These are phyloP conservation scores for Orius laevigatus DNA, from an alignment of 1,140 invertebrate genomes.

Conservation along the genomic window DNA sequence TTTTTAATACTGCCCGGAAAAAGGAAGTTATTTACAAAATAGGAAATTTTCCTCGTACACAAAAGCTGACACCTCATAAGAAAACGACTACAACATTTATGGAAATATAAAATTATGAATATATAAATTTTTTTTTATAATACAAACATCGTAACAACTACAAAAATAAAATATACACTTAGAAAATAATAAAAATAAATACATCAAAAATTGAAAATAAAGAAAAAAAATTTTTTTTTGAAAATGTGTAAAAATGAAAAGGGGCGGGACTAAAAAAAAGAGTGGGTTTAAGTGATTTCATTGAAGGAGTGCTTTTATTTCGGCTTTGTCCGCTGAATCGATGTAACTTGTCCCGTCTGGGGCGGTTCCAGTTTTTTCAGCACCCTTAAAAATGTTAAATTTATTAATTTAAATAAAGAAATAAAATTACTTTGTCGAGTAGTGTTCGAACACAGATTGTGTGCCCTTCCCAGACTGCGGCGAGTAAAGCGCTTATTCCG, in stretches of 20 bases:
- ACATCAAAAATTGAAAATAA: too few species aligned
- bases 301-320: constrained; percentile 61
- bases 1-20: too few species aligned
- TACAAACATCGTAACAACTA: not conserved
- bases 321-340: constrained; percentile 79
- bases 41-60: too few species aligned
- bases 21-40: too few species aligned
- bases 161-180: not conserved
- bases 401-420: too few species aligned
- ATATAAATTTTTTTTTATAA: constrained; percentile 6
- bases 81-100: not conserved
- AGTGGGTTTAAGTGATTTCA: not conserved
- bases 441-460: constrained; percentile 76
- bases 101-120: constrained; percentile 7
- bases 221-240: too few species aligned
- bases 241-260: too few species aligned
- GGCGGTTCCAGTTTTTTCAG: constrained; percentile 61
- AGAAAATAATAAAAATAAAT: not conserved
- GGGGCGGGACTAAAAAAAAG: too few species aligned
- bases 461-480: constrained; percentile 93
- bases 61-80: not conserved
- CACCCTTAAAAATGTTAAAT: constrained; percentile 48
- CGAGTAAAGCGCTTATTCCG: constrained; percentile 78
- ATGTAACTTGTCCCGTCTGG: constrained; percentile 75
- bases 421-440: constrained; percentile 53